Conservation (phyloP, 2,113 vertebrate genomes). For the Cochlearius cochlearius region DNA sequence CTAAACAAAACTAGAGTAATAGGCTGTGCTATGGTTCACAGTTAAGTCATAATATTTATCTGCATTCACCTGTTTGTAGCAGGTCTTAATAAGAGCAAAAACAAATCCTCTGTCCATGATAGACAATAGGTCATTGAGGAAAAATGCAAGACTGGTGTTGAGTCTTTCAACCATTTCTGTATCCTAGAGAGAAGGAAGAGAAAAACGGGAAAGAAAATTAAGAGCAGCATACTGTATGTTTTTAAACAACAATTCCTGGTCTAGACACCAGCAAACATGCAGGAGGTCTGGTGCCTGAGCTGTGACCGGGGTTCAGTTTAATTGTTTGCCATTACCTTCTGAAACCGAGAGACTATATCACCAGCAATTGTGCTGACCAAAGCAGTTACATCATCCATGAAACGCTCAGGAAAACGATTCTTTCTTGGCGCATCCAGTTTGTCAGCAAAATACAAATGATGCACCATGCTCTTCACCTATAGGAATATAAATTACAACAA, state of each 20-base stretch:
- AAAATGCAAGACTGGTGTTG: constrained; percentile 95
- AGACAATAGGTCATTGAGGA: constrained; percentile 95
- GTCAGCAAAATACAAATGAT: constrained; percentile 95
- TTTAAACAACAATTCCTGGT: neutral
- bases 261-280: neutral
- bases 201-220: neutral
- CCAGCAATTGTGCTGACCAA: constrained; percentile 95
- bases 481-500: constrained; percentile 13
- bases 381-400: constrained; percentile 96
- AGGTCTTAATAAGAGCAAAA: constrained; percentile 88
- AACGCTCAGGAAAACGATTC: constrained; percentile 96
- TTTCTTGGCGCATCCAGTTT: constrained; percentile 92
- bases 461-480: constrained; percentile 98
- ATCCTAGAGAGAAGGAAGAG: constrained; percentile 77
- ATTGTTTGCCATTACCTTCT: constrained; percentile 84
- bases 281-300: neutral
- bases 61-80: constrained; percentile 92
- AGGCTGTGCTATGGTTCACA: neutral
- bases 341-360: constrained; percentile 94
- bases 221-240: neutral
- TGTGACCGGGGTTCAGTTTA: neutral
- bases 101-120: constrained; percentile 99
- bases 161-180: constrained; percentile 95
- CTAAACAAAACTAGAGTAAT: neutral
- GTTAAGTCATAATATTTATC: neutral